Evolutionary conservation across 2,888 invertebrate species (phyloP).

Genomic region (Trimorus sp.): DNA sequence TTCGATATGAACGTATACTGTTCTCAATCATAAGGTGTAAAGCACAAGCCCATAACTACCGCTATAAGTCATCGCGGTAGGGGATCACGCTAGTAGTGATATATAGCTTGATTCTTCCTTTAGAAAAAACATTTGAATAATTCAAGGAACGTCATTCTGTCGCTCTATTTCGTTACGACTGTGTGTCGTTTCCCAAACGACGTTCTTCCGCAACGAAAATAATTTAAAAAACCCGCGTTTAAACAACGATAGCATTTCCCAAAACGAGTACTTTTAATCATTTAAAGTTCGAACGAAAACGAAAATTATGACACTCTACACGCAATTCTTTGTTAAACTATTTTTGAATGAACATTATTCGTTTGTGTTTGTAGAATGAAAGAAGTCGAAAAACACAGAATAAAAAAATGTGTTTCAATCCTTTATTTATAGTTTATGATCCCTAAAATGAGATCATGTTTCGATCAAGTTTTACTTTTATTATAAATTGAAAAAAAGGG

Average conservation of each 20-base stretch:
- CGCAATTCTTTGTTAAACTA: too few species aligned
- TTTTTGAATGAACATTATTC: too few species aligned
- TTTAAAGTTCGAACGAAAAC: too few species aligned
- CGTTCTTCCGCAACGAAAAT: neutral
- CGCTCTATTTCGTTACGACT: slow-evolving; percentile 37
- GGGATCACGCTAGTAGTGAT: slow-evolving; percentile 47
- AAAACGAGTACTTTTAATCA: too few species aligned
- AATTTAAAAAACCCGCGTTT: neutral
- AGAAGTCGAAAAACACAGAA: too few species aligned
- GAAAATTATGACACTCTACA: too few species aligned
- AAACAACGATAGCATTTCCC: neutral
- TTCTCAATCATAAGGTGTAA: slow-evolving; percentile 55
- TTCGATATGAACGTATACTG: slow-evolving; percentile 49
- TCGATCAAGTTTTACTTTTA: too few species aligned
- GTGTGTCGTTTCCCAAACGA: neutral
- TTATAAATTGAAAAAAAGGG: too few species aligned
- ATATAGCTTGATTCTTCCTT: slow-evolving; percentile 51
- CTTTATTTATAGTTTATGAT: too few species aligned
- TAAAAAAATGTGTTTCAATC: too few species aligned
- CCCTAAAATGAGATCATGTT: neutral
- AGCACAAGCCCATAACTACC: slow-evolving; percentile 53
- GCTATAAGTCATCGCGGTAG: slow-evolving; percentile 56
- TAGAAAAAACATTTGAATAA: slow-evolving; percentile 54
- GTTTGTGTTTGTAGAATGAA: too few species aligned
- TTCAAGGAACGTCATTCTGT: slow-evolving; percentile 42